These are phyloP conservation scores for Mystacornis crossleyi DNA, from an alignment of 2,113 vertebrate genomes.

Conservation along the genomic window DNA sequence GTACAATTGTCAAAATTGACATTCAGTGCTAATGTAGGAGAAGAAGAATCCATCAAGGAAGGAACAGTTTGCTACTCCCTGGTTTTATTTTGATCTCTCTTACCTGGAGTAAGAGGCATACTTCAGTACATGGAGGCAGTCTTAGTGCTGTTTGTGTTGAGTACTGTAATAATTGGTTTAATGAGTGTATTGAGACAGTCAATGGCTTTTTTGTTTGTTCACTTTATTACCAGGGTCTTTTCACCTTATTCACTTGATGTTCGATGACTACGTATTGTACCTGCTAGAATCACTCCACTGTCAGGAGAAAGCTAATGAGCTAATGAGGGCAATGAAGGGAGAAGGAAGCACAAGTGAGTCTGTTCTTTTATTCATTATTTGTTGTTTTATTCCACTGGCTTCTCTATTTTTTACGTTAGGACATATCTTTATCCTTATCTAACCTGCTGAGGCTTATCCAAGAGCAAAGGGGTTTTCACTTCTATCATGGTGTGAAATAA, in stretches of 20 bases:
- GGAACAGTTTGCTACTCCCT: neutral
- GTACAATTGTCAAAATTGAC: neutral
- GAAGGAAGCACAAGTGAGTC: conserved; percentile 88
- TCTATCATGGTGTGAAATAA: neutral
- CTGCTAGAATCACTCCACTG: conserved; percentile 96
- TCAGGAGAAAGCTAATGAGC: conserved; percentile 94
- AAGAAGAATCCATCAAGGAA: neutral
- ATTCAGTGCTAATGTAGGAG: neutral
- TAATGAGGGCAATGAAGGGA: conserved; percentile 96
- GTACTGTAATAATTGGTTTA: neutral
- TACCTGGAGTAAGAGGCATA: neutral
- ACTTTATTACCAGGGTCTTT: conserved; percentile 87
- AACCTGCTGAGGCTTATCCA: neutral
- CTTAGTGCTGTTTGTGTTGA: neutral
- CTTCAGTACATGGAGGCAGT: neutral
- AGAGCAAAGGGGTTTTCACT: neutral
- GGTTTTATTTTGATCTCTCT: neutral
- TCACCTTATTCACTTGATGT: conserved; percentile 98
- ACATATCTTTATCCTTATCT: neutral
- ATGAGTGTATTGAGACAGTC: conserved; percentile 12
- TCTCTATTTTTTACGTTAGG: neutral
- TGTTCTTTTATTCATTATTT: neutral
- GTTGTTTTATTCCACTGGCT: neutral
- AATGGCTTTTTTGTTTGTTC: conserved; percentile 37
- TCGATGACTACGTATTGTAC: conserved; percentile 98